phyloP scores from a whole-genome alignment of 2,797 vertebrate genomes.

The Tenualosa ilisha region DNA sequence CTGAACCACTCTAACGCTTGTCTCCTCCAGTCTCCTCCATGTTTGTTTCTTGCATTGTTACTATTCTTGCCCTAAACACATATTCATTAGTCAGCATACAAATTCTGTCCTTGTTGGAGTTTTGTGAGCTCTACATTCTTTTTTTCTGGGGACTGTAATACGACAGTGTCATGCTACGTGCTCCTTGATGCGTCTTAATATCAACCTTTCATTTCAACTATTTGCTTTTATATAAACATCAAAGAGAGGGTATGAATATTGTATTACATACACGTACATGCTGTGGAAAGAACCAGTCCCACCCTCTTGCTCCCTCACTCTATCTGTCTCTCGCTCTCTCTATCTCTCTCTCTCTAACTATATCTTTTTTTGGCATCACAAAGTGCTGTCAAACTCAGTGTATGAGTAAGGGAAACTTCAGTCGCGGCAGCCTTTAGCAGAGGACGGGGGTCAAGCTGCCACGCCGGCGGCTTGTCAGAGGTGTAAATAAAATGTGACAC shows the following conservation, averaged over 20 bases:
- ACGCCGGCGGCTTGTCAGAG: conserved; percentile 31
- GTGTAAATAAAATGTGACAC: conserved; percentile 60
- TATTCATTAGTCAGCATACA: background rate
- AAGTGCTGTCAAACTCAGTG: conserved; percentile 32
- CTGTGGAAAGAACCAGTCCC: background rate
- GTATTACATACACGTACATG: background rate
- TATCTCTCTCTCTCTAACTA: conserved; percentile 27
- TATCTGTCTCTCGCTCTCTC: conserved; percentile 27
- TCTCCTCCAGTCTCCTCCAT: conserved; percentile 27
- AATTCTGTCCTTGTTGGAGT: background rate
- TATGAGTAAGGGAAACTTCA: conserved; percentile 41
- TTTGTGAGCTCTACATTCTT: background rate
- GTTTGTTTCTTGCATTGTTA: conserved; percentile 24
- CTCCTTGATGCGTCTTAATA: conserved; percentile 4
- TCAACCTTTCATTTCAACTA: background rate
- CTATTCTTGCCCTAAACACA: background rate
- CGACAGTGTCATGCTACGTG: background rate
- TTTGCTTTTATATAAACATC: background rate
- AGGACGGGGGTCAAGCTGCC: conserved; percentile 53
- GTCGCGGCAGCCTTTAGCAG: conserved; percentile 51
- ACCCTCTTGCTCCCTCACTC: conserved; percentile 31
- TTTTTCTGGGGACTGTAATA: background rate
- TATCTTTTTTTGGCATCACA: conserved; percentile 25
- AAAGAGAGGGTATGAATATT: conserved; percentile 9
- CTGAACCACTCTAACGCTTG: conserved; percentile 45